These are phyloP conservation scores for Acanthococcus lagerstroemiae DNA, from an alignment of 2,888 invertebrate species.

Conservation along the genomic window DNA sequence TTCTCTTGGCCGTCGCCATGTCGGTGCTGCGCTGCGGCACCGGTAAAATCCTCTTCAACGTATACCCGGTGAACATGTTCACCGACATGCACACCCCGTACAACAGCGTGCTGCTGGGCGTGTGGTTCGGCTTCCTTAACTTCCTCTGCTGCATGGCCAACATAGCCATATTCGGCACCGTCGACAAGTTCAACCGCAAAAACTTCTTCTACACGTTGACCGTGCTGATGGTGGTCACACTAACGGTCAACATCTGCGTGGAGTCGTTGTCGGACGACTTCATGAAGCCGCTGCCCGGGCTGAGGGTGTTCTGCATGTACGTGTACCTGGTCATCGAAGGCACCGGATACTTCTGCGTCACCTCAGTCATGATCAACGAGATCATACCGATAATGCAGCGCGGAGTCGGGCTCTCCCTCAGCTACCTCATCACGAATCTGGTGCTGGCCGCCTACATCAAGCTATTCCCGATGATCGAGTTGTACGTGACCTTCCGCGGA, in stretches of 20 bases:
- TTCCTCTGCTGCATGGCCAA: not conserved
- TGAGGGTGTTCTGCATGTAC: constrained; percentile 7
- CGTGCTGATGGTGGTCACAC: not conserved
- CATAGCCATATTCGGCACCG: not conserved
- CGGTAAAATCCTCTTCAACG: constrained; percentile 11
- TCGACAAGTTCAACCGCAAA: constrained; percentile 9
- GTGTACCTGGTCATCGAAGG: constrained; percentile 1
- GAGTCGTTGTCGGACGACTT: not conserved
- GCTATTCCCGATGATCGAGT: not conserved
- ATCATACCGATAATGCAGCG: constrained; percentile 10
- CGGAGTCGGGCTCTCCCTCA: not conserved
- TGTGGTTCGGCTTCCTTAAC: constrained; percentile 8
- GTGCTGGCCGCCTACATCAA: not conserved
- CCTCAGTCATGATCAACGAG: constrained; percentile 2
- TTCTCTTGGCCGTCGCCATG: not conserved
- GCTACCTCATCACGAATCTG: not conserved
- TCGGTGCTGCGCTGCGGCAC: constrained; percentile 5
- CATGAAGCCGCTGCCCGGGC: not conserved
- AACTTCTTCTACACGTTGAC: constrained; percentile 1
- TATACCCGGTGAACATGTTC: constrained; percentile 6
- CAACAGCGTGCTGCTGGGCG: not conserved
- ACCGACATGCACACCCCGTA: constrained; percentile 1
- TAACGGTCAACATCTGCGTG: not conserved
- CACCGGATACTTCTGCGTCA: not conserved
- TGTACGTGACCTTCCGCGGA: constrained; percentile 1